Percentiles rank a stretch among this genome's conserved stretches.
These are phyloP conservation scores for Heteromurus nitidus DNA, from an alignment of 2,888 invertebrate genomes.

Conservation along the genomic window DNA sequence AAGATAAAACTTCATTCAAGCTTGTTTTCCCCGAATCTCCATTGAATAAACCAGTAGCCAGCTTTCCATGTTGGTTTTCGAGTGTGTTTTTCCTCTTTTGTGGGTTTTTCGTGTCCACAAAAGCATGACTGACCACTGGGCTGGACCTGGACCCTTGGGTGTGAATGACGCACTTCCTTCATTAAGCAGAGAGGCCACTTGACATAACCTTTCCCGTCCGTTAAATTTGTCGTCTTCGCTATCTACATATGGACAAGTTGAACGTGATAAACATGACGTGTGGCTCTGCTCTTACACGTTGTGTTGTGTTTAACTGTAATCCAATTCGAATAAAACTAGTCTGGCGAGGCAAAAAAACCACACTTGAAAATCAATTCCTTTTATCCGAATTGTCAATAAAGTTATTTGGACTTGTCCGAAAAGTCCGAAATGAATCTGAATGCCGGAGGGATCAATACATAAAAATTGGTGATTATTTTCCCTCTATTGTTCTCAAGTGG, in stretches of 20 bases:
- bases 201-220: not conserved
- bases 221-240: too few relatives aligned
- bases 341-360: too few relatives aligned
- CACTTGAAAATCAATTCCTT: constrained; percentile 12
- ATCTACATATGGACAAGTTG: not conserved
- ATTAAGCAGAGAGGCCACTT: constrained; percentile 17
- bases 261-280: not conserved
- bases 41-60: too few relatives aligned
- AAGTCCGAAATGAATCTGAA: not conserved
- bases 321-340: too few relatives aligned
- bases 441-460: not conserved
- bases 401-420: not conserved
- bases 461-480: not conserved
- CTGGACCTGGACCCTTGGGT: not conserved
- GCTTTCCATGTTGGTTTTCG: not conserved
- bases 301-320: not conserved
- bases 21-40: too few relatives aligned
- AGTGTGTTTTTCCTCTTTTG: not conserved
- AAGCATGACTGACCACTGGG: constrained; percentile 12
- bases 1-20: too few relatives aligned
- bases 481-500: not conserved
- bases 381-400: not conserved
- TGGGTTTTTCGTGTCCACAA: not conserved
- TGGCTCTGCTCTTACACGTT: not conserved
- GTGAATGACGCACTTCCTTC: constrained; percentile 4